Conservation (phyloP, 2,113 vertebrate genomes). For the Sceloporus tristichus region DNA sequence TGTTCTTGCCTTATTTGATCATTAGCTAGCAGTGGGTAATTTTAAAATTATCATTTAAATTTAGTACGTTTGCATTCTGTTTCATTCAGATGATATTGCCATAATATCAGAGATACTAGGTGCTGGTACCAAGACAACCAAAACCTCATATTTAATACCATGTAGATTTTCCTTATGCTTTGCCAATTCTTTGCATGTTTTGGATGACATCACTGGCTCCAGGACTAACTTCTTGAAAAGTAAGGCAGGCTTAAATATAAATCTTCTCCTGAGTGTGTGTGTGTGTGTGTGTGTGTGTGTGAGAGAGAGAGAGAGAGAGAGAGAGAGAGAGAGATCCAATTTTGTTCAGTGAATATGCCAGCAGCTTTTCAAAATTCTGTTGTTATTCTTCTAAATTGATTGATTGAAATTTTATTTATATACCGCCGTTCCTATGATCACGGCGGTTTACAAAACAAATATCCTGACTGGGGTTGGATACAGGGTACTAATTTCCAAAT, state of each 20-base stretch:
- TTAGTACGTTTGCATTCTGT: neutral
- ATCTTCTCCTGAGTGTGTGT: neutral
- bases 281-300: neutral
- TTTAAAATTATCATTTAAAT: neutral
- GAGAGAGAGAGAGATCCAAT: neutral
- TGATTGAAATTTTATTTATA: too few relatives aligned
- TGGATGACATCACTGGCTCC: neutral
- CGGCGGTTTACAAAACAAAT: too few relatives aligned
- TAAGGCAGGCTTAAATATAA: neutral
- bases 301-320: neutral
- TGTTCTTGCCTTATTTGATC: neutral
- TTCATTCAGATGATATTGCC: neutral
- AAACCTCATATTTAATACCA: neutral
- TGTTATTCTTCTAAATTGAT: neutral
- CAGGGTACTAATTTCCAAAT: too few relatives aligned
- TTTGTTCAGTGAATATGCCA: neutral
- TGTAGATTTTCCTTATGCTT: neutral
- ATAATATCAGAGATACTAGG: neutral
- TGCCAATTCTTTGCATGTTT: neutral
- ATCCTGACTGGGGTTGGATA: neutral
- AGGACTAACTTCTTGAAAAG: neutral
- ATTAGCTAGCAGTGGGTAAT: neutral
- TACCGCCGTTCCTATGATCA: too few relatives aligned
- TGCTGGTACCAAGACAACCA: neutral
- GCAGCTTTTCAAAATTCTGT: neutral